These are phyloP conservation scores for Drosophila robusta DNA, from an alignment of 2,888 invertebrate species.

Conservation along the genomic window DNA sequence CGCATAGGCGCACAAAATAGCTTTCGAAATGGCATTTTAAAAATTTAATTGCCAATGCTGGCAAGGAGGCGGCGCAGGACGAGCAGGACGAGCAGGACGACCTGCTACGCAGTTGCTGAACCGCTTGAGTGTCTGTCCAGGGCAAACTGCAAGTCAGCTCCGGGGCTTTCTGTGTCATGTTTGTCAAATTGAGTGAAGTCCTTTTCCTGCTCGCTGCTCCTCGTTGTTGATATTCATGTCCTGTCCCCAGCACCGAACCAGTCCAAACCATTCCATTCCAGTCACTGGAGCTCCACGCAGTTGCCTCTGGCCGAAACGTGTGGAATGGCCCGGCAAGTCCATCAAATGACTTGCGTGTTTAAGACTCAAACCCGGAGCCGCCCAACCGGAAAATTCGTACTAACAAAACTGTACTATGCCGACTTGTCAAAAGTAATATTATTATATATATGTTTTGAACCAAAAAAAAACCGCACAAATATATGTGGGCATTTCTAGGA, in stretches of 20 bases:
- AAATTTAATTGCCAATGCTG: conserved; percentile 69
- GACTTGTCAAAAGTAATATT: conserved; percentile 2
- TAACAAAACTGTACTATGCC: not conserved
- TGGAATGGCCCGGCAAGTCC: conserved; percentile 31
- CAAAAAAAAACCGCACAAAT: too few relatives aligned
- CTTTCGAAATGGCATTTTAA: conserved; percentile 70
- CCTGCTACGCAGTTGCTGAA: conserved; percentile 15
- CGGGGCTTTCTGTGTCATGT: conserved; percentile 74
- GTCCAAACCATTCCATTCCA: not conserved
- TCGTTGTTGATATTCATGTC: conserved; percentile 49
- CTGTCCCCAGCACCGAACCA: conserved; percentile 12
- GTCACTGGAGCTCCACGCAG: not conserved
- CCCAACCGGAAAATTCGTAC: conserved; percentile 25
- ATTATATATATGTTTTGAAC: too few relatives aligned
- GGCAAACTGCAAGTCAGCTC: conserved; percentile 67
- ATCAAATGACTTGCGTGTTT: conserved; percentile 58
- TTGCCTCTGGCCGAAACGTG: conserved; percentile 23
- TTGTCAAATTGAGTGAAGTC: conserved; percentile 76
- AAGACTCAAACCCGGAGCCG: not conserved
- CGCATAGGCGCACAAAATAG: conserved; percentile 53
- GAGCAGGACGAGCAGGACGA: not conserved
- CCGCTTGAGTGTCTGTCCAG: conserved; percentile 50
- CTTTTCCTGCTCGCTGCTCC: conserved; percentile 38
- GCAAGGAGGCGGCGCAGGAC: not conserved
- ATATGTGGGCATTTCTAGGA: too few relatives aligned